Conservation (phyloP, 2,797 vertebrate genomes). For the Ctenosaura bakeri region DNA sequence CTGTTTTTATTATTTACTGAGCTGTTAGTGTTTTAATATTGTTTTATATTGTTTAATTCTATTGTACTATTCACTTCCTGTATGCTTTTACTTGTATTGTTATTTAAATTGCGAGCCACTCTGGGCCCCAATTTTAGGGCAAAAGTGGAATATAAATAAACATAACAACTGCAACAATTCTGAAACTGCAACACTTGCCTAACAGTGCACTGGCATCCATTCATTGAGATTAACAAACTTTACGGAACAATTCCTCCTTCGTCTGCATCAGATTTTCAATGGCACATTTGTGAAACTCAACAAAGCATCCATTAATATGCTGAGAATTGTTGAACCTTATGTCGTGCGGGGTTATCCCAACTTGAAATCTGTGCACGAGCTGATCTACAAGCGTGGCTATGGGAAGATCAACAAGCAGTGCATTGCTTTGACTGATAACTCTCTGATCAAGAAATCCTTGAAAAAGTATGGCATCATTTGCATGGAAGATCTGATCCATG, state of each 20-base stretch:
- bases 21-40: no score
- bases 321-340: constrained; percentile 97
- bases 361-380: constrained; percentile 95
- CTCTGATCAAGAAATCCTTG: constrained; percentile 89
- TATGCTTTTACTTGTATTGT: no score
- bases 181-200: no score
- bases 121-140: no score
- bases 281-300: constrained; percentile 98
- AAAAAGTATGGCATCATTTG: constrained; percentile 93
- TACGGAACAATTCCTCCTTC: constrained; percentile 78
- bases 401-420: constrained; percentile 95
- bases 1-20: no score
- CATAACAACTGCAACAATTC: no score
- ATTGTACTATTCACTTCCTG: no score
- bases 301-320: constrained; percentile 98
- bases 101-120: no score
- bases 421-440: constrained; percentile 93
- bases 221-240: no score
- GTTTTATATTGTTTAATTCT: no score
- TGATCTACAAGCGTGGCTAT: constrained; percentile 97
- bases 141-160: no score
- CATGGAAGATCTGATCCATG: constrained; percentile 96
- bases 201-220: no score
- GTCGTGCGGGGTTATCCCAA: constrained; percentile 99
- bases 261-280: constrained; percentile 97